These are phyloP conservation scores for Bungarus multicinctus DNA, from an alignment of 2,113 vertebrate species.

Conservation along the genomic window DNA sequence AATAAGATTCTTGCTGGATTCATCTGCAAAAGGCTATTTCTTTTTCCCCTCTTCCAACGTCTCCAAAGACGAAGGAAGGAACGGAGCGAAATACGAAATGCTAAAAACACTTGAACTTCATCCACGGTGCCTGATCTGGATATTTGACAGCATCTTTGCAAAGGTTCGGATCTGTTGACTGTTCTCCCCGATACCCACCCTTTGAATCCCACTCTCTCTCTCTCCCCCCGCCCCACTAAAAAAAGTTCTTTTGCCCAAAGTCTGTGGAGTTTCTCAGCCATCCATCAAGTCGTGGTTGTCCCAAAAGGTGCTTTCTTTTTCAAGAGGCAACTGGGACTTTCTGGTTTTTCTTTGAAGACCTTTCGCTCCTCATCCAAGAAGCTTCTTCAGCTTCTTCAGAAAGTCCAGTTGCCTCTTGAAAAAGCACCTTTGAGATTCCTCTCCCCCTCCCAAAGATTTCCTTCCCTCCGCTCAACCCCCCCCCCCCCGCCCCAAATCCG, in stretches of 20 bases:
- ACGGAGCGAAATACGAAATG: neutral
- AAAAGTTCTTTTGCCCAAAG: neutral
- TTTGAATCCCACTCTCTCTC: neutral
- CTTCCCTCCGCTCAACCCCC: neutral
- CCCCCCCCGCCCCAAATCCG: neutral
- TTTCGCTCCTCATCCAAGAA: too few species aligned
- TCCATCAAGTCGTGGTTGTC: too few species aligned
- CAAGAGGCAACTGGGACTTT: too few species aligned
- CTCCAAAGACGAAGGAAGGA: neutral
- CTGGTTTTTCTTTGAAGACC: too few species aligned
- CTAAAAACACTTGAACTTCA: neutral
- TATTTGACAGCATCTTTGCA: neutral
- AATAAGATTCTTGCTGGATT: neutral
- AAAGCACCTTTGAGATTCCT: too few species aligned
- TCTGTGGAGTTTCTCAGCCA: too few species aligned
- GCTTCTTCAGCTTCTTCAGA: too few species aligned
- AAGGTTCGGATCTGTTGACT: neutral
- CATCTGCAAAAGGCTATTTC: neutral
- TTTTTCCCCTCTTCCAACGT: neutral
- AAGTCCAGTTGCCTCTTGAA: neutral
- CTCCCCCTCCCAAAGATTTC: neutral
- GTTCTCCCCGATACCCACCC: neutral
- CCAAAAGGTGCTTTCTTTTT: too few species aligned
- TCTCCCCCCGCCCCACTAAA: accelerated
- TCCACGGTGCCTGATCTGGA: neutral